phyloP scores from a whole-genome alignment of 2,113 vertebrate species.

The Xiphophorus couchianus region DNA sequence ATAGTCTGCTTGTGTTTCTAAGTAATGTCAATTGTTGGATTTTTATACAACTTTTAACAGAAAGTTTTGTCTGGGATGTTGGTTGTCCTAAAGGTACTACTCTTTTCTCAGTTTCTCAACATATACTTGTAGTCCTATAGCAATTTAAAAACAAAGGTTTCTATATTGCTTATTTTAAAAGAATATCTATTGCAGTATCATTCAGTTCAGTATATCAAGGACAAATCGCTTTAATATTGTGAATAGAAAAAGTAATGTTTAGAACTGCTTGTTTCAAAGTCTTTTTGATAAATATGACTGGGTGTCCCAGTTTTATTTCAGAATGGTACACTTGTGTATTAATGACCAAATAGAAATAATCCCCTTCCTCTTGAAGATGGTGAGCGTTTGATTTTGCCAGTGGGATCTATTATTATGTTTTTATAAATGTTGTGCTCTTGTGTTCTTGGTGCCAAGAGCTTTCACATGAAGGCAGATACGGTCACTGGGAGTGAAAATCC shows the following conservation, averaged over 20 bases:
- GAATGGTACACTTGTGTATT: not conserved
- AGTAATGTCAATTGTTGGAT: too few species aligned
- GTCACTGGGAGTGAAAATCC: constrained; percentile 30
- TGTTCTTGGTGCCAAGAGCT: constrained; percentile 18
- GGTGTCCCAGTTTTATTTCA: not conserved
- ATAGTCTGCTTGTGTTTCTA: too few species aligned
- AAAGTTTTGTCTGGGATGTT: too few species aligned
- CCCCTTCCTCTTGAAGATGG: not conserved
- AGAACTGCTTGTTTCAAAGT: not conserved
- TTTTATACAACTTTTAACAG: too few species aligned
- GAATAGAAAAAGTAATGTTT: not conserved
- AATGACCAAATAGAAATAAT: not conserved
- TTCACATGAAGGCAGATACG: constrained; percentile 37
- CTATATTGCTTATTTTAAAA: not conserved
- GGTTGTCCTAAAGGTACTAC: too few species aligned
- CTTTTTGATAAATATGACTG: not conserved
- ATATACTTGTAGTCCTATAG: not conserved
- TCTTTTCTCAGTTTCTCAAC: not conserved
- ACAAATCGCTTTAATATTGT: not conserved
- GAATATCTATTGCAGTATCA: not conserved
- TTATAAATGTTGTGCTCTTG: not conserved
- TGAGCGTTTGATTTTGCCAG: not conserved
- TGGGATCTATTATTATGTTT: too few species aligned
- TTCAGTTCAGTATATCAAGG: not conserved
- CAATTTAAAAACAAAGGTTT: not conserved